Evolutionary conservation across 2,113 vertebrate species (phyloP), one percentile per base, ranked within the genome.

Genomic region (Caloenas nicobarica): DNA sequence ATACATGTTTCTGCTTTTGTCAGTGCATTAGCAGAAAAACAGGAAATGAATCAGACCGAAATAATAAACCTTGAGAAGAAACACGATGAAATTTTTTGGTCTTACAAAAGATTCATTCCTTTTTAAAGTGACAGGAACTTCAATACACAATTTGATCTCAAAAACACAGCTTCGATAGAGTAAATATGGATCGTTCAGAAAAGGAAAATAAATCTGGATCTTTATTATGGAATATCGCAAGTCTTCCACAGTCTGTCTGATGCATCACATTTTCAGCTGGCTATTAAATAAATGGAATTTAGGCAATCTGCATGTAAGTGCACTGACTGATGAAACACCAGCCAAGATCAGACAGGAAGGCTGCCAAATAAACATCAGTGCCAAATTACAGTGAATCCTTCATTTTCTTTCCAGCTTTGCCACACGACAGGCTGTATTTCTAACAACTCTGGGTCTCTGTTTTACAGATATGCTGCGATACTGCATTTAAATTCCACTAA

Each of bases 11-110:
- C 73, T 95, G 56, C 78, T 96, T 96, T 95, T 93, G 83, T 93
- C 91, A 86, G 53, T 34, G 36, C 53, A 89, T 92, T 68, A 95
- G 66, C 77, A 93, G 86, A 94, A 94, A 97, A 97, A 53, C 91
- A 96, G 86, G 93, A 96, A 97, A 96, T 96, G 19, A 96, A 95
- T 97, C 93, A 96, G 71, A 81, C 83, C 96, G 84, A 94, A 97
- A 92, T 85, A 96, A 95, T 85, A 96, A 91, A 91, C 89, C 72
- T 94, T 70, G 56, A 86, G 80, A 74, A 95, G 85, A 97, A 92
- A 95, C 85, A 93, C 48, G 53, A 71, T 56, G 36, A 94, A 84
- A 50, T 70, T 86, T 81, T 80, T 81, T 73, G 12, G 66, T 81
- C 48, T 92, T 82, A 74, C 34, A 44, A 38, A 93, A 90, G 53